These are phyloP conservation scores for Drosophila kepulauana DNA, from an alignment of 1,140 invertebrate species.

Conservation along the genomic window DNA sequence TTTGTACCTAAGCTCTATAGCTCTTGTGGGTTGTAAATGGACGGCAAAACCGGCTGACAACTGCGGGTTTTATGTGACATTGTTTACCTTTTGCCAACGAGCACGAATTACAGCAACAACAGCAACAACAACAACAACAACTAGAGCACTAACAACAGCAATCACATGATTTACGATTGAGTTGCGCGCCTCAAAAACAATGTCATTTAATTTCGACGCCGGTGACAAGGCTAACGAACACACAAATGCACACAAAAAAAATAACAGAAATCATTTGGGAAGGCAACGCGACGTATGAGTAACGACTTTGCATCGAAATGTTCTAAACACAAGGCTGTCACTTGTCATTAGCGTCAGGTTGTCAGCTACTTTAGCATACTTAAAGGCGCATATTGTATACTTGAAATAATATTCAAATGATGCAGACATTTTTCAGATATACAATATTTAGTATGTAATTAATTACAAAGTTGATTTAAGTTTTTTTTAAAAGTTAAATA, in stretches of 20 bases:
- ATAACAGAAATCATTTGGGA: neutral
- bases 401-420: no score
- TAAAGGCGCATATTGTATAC: neutral
- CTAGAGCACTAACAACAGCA: conserved; percentile 9
- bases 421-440: neutral
- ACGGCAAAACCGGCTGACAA: conserved; percentile 44
- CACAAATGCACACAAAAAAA: no score
- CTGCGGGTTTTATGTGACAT: conserved; percentile 65
- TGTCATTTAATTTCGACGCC: conserved; percentile 48
- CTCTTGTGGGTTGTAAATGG: conserved; percentile 20
- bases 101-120: conserved; percentile 4
- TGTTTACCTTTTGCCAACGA: conserved; percentile 74
- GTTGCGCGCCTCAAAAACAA: conserved; percentile 43
- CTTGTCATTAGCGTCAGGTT: conserved; percentile 14
- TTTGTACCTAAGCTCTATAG: conserved; percentile 13
- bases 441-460: no score
- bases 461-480: no score
- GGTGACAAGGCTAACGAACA: conserved; percentile 40
- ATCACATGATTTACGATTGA: conserved; percentile 48
- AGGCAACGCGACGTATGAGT: conserved; percentile 50
- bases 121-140: conserved; percentile 4
- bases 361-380: conserved; percentile 4
- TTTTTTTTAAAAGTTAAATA: no score
- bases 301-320: conserved; percentile 12
- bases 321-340: conserved; percentile 19